Percentiles rank a stretch among this genome's conserved stretches.
These are phyloP conservation scores for Passer domesticus DNA, from an alignment of 2,113 vertebrate genomes.

Conservation along the genomic window DNA sequence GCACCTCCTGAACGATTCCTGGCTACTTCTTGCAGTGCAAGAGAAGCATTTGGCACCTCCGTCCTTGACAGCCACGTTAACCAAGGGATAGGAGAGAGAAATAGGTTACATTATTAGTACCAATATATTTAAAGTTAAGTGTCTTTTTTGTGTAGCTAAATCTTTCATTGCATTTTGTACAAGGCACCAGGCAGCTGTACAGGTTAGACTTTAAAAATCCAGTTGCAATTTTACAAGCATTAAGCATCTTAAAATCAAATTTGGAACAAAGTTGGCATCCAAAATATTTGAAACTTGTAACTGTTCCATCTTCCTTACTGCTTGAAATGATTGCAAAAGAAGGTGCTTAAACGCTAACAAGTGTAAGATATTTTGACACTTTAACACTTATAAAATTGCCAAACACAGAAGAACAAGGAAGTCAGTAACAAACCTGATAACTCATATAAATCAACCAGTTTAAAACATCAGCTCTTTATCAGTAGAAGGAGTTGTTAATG, in stretches of 20 bases:
- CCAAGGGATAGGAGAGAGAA: background rate
- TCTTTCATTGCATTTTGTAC: background rate
- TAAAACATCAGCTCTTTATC: background rate
- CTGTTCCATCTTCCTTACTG: background rate
- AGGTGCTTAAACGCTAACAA: background rate
- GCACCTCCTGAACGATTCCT: background rate
- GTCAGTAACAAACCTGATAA: background rate
- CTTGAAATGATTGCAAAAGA: background rate
- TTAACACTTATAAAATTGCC: background rate
- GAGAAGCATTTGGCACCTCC: background rate
- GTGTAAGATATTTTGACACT: background rate
- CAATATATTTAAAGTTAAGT: background rate
- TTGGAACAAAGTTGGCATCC: slow-evolving; percentile 4
- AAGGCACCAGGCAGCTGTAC: background rate
- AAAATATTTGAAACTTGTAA: slow-evolving; percentile 5
- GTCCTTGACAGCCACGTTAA: background rate
- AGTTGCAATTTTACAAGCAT: background rate
- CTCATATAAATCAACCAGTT: background rate
- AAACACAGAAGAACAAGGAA: background rate
- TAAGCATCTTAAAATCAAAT: background rate
- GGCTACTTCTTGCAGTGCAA: background rate
- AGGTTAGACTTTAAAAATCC: background rate
- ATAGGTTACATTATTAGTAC: background rate
- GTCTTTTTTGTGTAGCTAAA: background rate
- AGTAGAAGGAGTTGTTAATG: background rate